These are phyloP conservation scores for Adoxophyes honmai DNA, from an alignment of 1,140 invertebrate genomes.

Conservation along the genomic window DNA sequence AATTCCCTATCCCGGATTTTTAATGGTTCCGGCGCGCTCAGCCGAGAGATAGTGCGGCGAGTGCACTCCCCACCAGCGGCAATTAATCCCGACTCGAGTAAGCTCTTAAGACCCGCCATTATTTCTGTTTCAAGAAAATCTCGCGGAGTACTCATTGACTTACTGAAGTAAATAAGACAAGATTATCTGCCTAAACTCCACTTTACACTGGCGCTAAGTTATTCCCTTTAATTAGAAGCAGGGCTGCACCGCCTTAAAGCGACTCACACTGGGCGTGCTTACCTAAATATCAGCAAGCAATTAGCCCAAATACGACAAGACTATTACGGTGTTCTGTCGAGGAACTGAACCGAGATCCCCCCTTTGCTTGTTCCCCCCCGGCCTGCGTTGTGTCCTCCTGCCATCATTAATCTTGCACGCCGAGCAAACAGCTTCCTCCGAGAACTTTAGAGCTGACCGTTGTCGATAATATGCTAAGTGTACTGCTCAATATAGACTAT, in stretches of 20 bases:
- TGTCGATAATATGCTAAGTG: constrained; percentile 45
- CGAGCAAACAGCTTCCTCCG: constrained; percentile 51
- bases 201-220: too few relatives aligned
- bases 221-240: too few relatives aligned
- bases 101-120: background rate
- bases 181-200: too few relatives aligned
- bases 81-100: constrained; percentile 21
- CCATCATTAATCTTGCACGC: constrained; percentile 64
- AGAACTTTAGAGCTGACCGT: constrained; percentile 45
- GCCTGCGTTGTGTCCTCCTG: constrained; percentile 42
- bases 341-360: constrained; percentile 38
- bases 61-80: constrained; percentile 10
- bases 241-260: too few relatives aligned
- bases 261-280: too few relatives aligned
- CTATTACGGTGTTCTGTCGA: constrained; percentile 30
- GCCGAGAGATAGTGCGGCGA: constrained; percentile 12
- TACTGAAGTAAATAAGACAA: too few relatives aligned
- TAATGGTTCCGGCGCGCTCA: constrained; percentile 14
- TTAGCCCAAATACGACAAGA: constrained; percentile 44
- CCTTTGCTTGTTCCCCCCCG: constrained; percentile 14
- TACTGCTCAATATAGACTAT: constrained; percentile 27
- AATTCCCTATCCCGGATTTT: constrained; percentile 30
- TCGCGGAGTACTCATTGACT: background rate
- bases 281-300: constrained; percentile 43
- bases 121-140: constrained; percentile 11